Evolutionary conservation across 2,113 vertebrate genomes (phyloP).

Genomic region (Anguilla japonica): DNA sequence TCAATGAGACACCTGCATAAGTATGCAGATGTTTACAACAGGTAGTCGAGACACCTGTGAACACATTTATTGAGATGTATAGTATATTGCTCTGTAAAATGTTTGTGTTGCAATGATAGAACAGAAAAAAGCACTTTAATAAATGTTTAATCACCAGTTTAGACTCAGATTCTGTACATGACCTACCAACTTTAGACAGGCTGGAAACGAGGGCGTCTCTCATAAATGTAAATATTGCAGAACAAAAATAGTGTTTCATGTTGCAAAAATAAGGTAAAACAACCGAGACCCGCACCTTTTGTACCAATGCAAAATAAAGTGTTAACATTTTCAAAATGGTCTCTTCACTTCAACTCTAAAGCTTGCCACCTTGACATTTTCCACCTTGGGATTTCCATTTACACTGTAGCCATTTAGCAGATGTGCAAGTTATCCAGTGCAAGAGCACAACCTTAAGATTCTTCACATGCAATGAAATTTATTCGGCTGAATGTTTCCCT

Average conservation of each 20-base stretch:
- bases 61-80: conserved; percentile 70
- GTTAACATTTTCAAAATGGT: conserved; percentile 75
- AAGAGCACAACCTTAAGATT: too few species aligned
- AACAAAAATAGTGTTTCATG: conserved; percentile 62
- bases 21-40: conserved; percentile 54
- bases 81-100: conserved; percentile 76
- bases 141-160: conserved; percentile 80
- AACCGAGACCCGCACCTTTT: conserved; percentile 75
- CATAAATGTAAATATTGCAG: conserved; percentile 71
- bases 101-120: conserved; percentile 74
- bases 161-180: conserved; percentile 72
- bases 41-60: conserved; percentile 53
- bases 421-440: neutral
- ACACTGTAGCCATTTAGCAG: neutral
- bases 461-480: too few species aligned
- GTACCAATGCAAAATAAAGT: conserved; percentile 81
- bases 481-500: too few species aligned
- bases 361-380: neutral
- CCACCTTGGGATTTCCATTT: too few species aligned
- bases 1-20: conserved; percentile 56
- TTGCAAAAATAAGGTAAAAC: conserved; percentile 57
- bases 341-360: conserved; percentile 40
- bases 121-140: conserved; percentile 79
- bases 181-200: conserved; percentile 63
- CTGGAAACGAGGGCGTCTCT: conserved; percentile 61